These are phyloP conservation scores for Loxodonta africana DNA, from an alignment of 2,113 vertebrate species.

Conservation along the genomic window DNA sequence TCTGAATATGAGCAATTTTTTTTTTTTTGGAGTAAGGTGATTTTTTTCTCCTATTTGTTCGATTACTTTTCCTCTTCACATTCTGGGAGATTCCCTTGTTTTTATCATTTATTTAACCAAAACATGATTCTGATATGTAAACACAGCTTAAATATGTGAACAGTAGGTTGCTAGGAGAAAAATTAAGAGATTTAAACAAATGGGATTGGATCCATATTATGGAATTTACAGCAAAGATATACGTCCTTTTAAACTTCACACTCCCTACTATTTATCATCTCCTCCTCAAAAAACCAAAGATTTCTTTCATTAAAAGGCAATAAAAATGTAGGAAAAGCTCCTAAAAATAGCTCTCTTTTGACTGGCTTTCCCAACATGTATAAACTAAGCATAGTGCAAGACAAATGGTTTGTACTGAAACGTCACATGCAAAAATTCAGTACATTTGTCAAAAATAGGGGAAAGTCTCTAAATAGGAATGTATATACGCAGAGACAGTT, in stretches of 20 bases:
- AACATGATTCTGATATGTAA: conserved; percentile 44
- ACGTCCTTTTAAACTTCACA: conserved; percentile 82
- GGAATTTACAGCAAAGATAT: conserved; percentile 77
- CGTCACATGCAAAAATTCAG: conserved; percentile 61
- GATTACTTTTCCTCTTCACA: neutral
- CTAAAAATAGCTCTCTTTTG: conserved; percentile 76
- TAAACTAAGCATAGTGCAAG: conserved; percentile 68
- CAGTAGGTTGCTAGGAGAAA: conserved; percentile 54
- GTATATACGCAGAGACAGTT: neutral
- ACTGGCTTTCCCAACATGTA: conserved; percentile 56
- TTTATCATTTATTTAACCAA: conserved; percentile 42
- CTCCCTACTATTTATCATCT: conserved; percentile 79
- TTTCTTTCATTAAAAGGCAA: conserved; percentile 82
- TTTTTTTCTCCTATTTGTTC: neutral
- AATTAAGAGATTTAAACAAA: conserved; percentile 71
- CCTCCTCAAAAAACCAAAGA: conserved; percentile 69
- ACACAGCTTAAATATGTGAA: conserved; percentile 62
- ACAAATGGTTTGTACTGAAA: conserved; percentile 76
- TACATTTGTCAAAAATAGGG: conserved; percentile 61
- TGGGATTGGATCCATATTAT: conserved; percentile 42
- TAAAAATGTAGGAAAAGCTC: conserved; percentile 76
- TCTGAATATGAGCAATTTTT: neutral
- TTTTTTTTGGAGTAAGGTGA: rapidly evolving
- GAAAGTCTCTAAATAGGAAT: conserved; percentile 49
- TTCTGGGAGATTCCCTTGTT: neutral